These are phyloP conservation scores for Gadopsis marmoratus DNA, from an alignment of 2,797 vertebrate genomes.

Conservation along the genomic window DNA sequence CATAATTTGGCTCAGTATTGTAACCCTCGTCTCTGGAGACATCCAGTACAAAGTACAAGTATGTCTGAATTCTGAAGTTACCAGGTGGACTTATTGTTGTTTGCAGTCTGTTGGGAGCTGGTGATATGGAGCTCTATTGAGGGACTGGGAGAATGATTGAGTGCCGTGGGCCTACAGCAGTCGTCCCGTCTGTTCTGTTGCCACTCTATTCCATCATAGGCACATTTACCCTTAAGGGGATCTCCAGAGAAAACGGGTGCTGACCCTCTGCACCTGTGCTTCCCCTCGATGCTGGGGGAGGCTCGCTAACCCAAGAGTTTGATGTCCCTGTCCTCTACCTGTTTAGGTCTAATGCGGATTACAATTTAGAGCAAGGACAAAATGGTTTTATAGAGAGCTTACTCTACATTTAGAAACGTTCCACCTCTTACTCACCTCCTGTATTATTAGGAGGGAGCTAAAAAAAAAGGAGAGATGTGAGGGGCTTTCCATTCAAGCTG, in stretches of 20 bases:
- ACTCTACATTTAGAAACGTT: slow-evolving; percentile 39
- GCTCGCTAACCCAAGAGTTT: slow-evolving; percentile 51
- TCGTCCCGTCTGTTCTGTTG: slow-evolving; percentile 82
- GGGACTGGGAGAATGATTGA: slow-evolving; percentile 84
- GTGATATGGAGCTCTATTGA: slow-evolving; percentile 61
- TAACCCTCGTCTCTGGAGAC: slow-evolving; percentile 36
- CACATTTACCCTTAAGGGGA: slow-evolving; percentile 78
- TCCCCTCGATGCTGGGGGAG: slow-evolving; percentile 42
- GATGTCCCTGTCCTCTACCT: slow-evolving; percentile 69
- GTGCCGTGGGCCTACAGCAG: slow-evolving; percentile 81
- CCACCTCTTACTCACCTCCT: slow-evolving; percentile 24
- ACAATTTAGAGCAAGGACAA: slow-evolving; percentile 55
- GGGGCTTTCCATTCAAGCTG: slow-evolving; percentile 26
- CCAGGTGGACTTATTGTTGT: slow-evolving; percentile 57
- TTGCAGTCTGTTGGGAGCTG: slow-evolving; percentile 61
- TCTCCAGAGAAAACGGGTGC: slow-evolving; percentile 71
- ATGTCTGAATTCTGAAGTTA: slow-evolving; percentile 47
- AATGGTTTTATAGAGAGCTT: slow-evolving; percentile 21
- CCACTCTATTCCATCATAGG: slow-evolving; percentile 84
- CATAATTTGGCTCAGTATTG: slow-evolving; percentile 10
- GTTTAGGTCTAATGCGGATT: slow-evolving; percentile 48
- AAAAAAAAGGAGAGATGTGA: slow-evolving; percentile 37
- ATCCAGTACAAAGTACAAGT: slow-evolving; percentile 21
- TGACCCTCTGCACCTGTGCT: slow-evolving; percentile 81
- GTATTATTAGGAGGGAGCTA: slow-evolving; percentile 17